Evolutionary conservation across 1,140 invertebrate genomes (phyloP).

Genomic region (Drosophila arizonae): DNA sequence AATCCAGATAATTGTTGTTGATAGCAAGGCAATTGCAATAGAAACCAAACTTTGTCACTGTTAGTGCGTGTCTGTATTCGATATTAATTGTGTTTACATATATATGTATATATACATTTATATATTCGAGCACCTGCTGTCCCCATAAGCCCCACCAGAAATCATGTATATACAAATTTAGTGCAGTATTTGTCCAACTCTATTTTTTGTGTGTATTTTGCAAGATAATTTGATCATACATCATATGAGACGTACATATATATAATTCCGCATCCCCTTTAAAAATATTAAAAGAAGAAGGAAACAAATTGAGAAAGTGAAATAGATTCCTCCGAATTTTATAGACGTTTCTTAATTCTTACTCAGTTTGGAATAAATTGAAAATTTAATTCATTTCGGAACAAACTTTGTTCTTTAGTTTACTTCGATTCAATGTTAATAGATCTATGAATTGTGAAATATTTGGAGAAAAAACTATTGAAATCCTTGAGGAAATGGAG

Average conservation of each 20-base stretch:
- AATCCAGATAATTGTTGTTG: constrained; percentile 5
- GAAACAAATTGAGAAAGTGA: too few relatives aligned
- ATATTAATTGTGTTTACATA: constrained; percentile 48
- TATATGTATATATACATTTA: too few relatives aligned
- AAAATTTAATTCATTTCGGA: not conserved
- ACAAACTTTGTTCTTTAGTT: not conserved
- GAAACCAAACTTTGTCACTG: constrained; percentile 19
- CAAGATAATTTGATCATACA: not conserved
- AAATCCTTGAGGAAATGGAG: too few relatives aligned
- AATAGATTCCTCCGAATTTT: too few relatives aligned
- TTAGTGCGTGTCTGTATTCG: constrained; percentile 50
- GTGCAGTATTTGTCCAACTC: constrained; percentile 5
- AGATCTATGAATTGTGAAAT: too few relatives aligned
- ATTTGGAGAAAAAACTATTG: too few relatives aligned
- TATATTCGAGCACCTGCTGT: constrained; percentile 55
- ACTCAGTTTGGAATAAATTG: not conserved
- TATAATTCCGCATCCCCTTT: too few relatives aligned
- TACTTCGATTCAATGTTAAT: too few relatives aligned
- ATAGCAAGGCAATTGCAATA: not conserved
- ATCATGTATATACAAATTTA: constrained; percentile 46
- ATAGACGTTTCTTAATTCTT: too few relatives aligned
- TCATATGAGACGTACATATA: not conserved
- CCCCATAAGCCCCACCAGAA: constrained; percentile 27
- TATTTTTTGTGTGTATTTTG: constrained; percentile 18
- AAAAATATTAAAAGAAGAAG: too few relatives aligned